Evolutionary conservation across 92 coral and sea anemone genomes (phyloP), one percentile per base, ranked within the genome.

Genomic region (Siderastrea radians): DNA sequence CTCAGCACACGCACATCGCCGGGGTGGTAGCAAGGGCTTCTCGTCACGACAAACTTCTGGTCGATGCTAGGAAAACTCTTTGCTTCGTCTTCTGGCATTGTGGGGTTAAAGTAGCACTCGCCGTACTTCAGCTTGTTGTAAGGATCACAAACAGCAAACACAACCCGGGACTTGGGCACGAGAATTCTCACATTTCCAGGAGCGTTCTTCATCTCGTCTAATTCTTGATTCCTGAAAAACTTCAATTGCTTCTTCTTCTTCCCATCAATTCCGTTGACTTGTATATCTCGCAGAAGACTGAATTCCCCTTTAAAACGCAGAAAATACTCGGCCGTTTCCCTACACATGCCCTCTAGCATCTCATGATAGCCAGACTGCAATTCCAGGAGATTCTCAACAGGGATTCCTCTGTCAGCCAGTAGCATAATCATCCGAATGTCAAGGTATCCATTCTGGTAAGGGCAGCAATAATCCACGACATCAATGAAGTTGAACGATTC

Each of bases 1-100:
- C 83, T 90, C 57, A 96, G 84, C 53, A 95, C 94, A 10, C 95
- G 96, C 17, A 95, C 77, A 75, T 96, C 99, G 48, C 96, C 99
- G 5, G 99, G 95, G 71, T 92, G 87, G 67, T 93, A 95, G 71
- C 95, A 96, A 0, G 99, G 98, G 49, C 90, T 90, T 46, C 95
- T 88, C 46, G 94, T 85, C 6, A 93, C 98, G 7, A 95, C 85
- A 16, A 96, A 90, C 62, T 75, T 85, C 48, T 76, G 69, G 1
- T 84, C 88, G 3, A 84, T 86, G 10, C 72, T 51, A 13, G 73
- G 62, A 61, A 93, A 94, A 19, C 51, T 85, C 38, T 45, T 72
- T 51, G 87, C 90, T 78, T 95, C 91, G 52, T 80, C 76, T 1
- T 90, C 93, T 0, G 84, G 87, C 53, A 86, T 79, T 5, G 84